Percentiles rank a stretch among this genome's conserved stretches.
These are phyloP conservation scores for Penelope pileata DNA, from an alignment of 2,113 vertebrate species.

Conservation along the genomic window DNA sequence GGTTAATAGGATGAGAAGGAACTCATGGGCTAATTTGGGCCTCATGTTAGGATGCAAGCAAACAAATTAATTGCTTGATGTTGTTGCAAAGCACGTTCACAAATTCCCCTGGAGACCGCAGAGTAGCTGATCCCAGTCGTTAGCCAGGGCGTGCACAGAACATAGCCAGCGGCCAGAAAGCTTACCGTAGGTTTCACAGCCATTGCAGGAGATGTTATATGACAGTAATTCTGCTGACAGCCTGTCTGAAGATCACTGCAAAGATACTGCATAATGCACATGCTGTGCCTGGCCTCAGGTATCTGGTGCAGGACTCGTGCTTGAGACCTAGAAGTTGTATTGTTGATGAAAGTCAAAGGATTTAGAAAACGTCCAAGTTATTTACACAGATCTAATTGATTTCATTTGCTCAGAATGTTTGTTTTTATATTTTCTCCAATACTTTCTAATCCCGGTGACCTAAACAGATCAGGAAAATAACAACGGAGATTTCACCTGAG, in stretches of 20 bases:
- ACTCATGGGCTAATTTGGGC: neutral
- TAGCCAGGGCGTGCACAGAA: neutral
- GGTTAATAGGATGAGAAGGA: neutral
- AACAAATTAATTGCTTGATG: neutral
- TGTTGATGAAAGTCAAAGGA: neutral
- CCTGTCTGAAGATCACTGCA: neutral
- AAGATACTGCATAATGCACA: neutral
- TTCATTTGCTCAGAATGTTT: neutral
- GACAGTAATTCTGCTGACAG: conserved; percentile 11
- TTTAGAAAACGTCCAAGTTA: neutral
- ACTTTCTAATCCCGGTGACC: neutral
- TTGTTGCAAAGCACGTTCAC: neutral
- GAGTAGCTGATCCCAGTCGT: neutral
- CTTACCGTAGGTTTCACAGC: neutral
- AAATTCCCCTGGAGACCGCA: neutral
- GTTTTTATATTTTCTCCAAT: neutral
- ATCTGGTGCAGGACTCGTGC: neutral
- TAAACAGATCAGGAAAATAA: neutral
- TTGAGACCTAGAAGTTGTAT: neutral
- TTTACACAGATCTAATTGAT: neutral
- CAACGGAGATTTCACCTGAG: neutral
- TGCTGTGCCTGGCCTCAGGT: neutral
- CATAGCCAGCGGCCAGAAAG: neutral
- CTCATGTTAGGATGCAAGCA: neutral
- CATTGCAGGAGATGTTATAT: conserved; percentile 2